Evolutionary conservation across 2,888 invertebrate species (phyloP).

Genomic region (Caenorhabditis drosophilae): DNA sequence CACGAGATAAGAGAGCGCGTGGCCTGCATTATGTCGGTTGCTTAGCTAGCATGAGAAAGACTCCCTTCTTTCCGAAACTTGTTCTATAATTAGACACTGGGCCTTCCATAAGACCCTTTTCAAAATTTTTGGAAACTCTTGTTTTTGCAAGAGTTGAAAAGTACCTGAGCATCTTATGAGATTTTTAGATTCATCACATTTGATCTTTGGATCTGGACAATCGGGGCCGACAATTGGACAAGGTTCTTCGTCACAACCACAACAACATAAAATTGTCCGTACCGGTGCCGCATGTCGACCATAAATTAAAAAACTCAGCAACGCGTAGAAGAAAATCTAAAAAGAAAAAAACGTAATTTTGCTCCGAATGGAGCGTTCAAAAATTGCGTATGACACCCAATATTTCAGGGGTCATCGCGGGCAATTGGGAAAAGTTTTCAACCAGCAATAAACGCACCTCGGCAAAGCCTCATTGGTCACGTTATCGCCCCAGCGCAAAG

Average conservation of each 20-base stretch:
- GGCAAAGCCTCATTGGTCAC: slow-evolving; percentile 68
- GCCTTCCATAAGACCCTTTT: too few species aligned
- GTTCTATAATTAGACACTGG: too few species aligned
- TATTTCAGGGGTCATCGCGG: slow-evolving; percentile 58
- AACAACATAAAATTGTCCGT: slow-evolving; percentile 39
- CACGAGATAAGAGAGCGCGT: too few species aligned
- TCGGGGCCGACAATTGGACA: slow-evolving; percentile 41
- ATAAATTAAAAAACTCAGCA: too few species aligned
- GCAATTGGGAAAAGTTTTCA: slow-evolving; percentile 67
- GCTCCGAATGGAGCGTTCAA: slow-evolving; percentile 41
- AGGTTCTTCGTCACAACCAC: slow-evolving; percentile 41
- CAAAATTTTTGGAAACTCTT: too few species aligned
- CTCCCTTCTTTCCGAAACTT: too few species aligned
- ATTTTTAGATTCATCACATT: slow-evolving; percentile 7
- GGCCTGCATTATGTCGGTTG: too few species aligned
- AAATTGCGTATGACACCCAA: slow-evolving; percentile 55
- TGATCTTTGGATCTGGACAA: slow-evolving; percentile 23
- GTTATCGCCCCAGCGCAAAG: slow-evolving; percentile 68
- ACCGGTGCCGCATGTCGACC: slow-evolving; percentile 37
- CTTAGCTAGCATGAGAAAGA: too few species aligned
- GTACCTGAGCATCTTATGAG: too few species aligned
- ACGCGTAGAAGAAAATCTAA: background rate
- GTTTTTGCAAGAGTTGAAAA: too few species aligned
- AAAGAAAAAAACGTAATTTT: background rate
- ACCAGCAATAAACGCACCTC: slow-evolving; percentile 68